These are phyloP conservation scores for Alectoris magna DNA, from an alignment of 2,797 vertebrate genomes.

Conservation along the genomic window DNA sequence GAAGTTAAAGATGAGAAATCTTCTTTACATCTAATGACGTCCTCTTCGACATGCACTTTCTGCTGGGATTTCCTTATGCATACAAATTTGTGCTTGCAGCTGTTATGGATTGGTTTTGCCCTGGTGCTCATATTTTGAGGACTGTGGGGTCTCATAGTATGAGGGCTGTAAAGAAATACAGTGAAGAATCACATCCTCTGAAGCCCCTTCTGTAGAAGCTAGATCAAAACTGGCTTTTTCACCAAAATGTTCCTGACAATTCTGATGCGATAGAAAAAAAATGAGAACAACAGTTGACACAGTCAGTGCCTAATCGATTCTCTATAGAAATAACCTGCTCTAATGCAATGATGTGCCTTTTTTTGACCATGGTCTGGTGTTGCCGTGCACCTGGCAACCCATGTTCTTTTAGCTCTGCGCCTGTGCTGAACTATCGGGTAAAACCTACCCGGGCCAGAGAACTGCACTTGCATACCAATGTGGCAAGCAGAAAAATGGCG, in stretches of 20 bases:
- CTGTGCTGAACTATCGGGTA: no score
- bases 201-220: not conserved
- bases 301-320: not conserved
- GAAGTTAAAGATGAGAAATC: not conserved
- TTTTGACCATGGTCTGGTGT: not conserved
- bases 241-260: not conserved
- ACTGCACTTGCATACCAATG: no score
- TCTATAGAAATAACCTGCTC: not conserved
- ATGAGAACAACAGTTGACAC: not conserved
- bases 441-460: no score
- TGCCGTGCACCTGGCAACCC: no score
- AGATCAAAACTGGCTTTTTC: not conserved
- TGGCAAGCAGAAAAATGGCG: no score
- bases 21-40: conserved; percentile 1
- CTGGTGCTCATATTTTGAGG: not conserved
- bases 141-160: not conserved
- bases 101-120: not conserved
- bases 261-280: not conserved
- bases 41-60: not conserved
- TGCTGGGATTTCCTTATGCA: not conserved
- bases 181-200: not conserved
- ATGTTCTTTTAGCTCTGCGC: no score
- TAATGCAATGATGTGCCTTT: not conserved
- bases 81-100: not conserved
- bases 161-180: not conserved